Base-by-base conservation (phyloP, 2,113 vertebrate genomes). In the Pelodiscus sinensis region DNA sequence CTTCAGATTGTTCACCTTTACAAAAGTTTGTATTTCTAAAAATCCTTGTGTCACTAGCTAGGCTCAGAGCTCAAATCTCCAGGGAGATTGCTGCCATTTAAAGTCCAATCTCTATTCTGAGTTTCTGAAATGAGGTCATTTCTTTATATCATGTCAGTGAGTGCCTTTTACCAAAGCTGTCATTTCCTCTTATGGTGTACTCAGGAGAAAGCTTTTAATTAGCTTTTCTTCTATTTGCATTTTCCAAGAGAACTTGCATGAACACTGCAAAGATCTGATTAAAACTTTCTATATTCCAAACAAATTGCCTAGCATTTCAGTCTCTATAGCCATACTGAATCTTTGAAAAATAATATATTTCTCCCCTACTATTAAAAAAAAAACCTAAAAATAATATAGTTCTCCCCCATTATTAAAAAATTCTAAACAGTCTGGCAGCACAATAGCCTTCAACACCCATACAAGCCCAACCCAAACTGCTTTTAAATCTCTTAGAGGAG, bases 91-190 rank as follows among this genome's bases (percentile, higher is more conserved):
- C 21, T 90, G 58, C 51, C 88, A 94, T 87, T 88, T 95, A 60
- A 94, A 93, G 35, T 80, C 3, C 78, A 31, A 25, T 81, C 79
- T 73, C 91, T 92, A n/a, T 83, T 85, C 79, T 1, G 2, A 62
- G 73, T 81, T 93, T 88, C 79, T 92, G 86, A 87, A 96, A 96
- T 51, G 6, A 95, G 92, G 89, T 86, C 82, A 51, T 89, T 95
- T 80, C 82, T 92, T 56, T 94, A 80, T 93, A 83, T n/a, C 55
- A 51, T 86, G 73, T 55, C 79, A 88, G 51, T 51, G 86, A 62
- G 44, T 78, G 83, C 93, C 78, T 90, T 95, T 94, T 71, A 89
- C 65, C 60, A 90, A 84, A 94, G 27, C 15, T 62, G 38, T 31
- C 79, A 52, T 31, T 82, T 82, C 78, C 88, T 90, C 50, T 77